Evolutionary conservation across 64 coral and sea anemone species (phyloP), one percentile per base, ranked within the genome.

Genomic region (Cladopsammia gracilis): DNA sequence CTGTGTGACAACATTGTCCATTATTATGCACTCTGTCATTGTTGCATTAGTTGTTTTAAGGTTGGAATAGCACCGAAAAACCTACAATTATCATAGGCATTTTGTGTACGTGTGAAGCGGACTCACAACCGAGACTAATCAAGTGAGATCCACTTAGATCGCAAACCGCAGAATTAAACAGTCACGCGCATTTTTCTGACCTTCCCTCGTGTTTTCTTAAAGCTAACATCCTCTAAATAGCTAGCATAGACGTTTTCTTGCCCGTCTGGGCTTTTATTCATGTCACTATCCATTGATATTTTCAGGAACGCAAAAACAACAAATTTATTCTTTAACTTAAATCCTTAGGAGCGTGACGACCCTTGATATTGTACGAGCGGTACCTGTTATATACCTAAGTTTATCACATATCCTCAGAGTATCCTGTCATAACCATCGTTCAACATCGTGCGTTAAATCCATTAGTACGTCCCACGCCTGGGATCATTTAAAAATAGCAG

Each of bases 71-170:
- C 61, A 64, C 18, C 18, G 61, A 1, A 18, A 64, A 72, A 46
- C 12, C 15, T 64, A 59, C 12, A 71, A 76, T 78, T 26, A 25
- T 57, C 20, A 56, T 57, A n/a, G 12, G 22, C 25, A 56, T 22
- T 9, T 56, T 78, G 75, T 25, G 51, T 78, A 78, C 75, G 75
- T 78, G 75, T 24, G 0, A 3, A 15, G n/a, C 48, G 24, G 75
- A 25, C 7, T 54, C 75, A 23, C 47, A 50, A 47, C 45, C 73
- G 73, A 51, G 8, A 20, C 48, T 16, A 51, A 49, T 51, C 18
- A 51, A 76, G 42, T 20, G 16, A 52, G 46, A 20, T 76, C 73
- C 73, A 76, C 73, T 78, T 57, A 20, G 76, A 78, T 45, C 10
- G 15, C 12, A 72, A 72, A 72, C 70, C 70, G 34, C 70, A 72